phyloP scores from a whole-genome alignment of 2,888 invertebrate genomes.

The Crematogaster levior region DNA sequence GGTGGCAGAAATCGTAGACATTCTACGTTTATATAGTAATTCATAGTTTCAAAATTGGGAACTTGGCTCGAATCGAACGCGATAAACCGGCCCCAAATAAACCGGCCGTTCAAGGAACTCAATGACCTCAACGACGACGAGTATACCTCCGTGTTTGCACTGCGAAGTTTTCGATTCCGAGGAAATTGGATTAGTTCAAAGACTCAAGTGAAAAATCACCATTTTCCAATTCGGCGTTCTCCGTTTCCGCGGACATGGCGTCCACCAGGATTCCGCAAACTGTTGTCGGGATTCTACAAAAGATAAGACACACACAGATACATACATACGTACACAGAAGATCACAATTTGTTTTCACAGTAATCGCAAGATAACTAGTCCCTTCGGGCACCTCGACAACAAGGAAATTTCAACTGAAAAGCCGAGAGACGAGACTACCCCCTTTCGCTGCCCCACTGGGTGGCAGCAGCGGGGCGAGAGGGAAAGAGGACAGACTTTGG shows the following conservation, averaged over 20 bases:
- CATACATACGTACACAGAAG: no score
- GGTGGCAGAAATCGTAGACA: no score
- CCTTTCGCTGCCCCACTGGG: not conserved
- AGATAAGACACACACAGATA: no score
- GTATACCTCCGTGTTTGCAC: not conserved
- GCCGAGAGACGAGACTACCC: not conserved
- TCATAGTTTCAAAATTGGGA: no score
- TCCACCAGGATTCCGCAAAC: not conserved
- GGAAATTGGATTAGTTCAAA: not conserved
- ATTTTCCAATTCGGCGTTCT: slow-evolving; percentile 4
- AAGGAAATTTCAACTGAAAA: not conserved
- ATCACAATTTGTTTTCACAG: not conserved
- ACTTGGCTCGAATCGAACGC: no score
- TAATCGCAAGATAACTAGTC: not conserved
- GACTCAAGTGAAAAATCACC: not conserved
- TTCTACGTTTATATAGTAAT: no score
- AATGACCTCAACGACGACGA: not conserved
- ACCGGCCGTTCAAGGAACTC: not conserved
- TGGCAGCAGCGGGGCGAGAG: no score
- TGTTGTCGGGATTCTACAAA: not conserved
- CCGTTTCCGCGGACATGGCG: not conserved
- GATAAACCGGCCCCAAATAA: not conserved
- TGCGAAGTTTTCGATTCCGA: not conserved
- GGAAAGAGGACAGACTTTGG: no score
- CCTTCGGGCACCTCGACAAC: not conserved